These are phyloP conservation scores for Caenorhabditis sp. DNA, from an alignment of 2,888 invertebrate genomes.

Conservation along the genomic window DNA sequence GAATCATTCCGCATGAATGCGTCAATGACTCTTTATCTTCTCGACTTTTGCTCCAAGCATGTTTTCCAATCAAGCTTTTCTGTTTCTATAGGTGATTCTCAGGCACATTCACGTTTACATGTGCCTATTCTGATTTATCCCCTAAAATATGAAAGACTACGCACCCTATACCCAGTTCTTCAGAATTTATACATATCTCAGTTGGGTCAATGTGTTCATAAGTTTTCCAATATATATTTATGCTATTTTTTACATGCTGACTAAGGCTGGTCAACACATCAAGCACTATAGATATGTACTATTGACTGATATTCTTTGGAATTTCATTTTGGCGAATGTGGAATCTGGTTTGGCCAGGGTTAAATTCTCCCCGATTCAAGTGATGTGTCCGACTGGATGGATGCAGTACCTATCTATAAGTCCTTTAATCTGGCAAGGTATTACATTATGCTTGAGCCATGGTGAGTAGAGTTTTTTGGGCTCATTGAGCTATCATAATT, in stretches of 20 bases:
- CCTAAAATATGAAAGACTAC: neutral
- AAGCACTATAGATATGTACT: neutral
- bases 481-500: too few relatives aligned
- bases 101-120: too few relatives aligned
- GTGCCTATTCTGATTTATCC: too few relatives aligned
- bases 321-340: neutral
- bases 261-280: neutral
- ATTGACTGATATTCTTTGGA: neutral
- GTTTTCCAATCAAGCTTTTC: too few relatives aligned
- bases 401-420: neutral
- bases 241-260: neutral
- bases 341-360: neutral
- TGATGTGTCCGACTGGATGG: neutral
- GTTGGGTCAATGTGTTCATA: neutral
- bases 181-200: neutral
- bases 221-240: neutral
- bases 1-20: too few relatives aligned
- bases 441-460: neutral
- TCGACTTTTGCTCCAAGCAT: too few relatives aligned
- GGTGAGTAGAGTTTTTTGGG: too few relatives aligned
- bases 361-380: neutral
- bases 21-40: too few relatives aligned
- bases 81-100: too few relatives aligned
- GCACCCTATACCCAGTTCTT: neutral
- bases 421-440: neutral